Evolutionary conservation across 2,888 invertebrate species (phyloP).

Genomic region (Eulithis testata): DNA sequence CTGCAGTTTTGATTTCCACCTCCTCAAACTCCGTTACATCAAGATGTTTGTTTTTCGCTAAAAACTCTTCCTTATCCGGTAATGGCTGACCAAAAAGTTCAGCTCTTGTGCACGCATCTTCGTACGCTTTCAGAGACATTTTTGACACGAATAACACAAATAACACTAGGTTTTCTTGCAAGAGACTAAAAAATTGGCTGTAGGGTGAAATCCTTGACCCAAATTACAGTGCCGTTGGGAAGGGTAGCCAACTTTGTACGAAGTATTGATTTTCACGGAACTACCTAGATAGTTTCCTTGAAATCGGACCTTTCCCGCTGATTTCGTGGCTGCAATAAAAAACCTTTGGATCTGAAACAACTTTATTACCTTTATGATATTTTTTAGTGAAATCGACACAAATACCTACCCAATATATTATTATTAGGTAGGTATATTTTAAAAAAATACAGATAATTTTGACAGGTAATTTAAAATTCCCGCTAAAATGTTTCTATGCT

Average conservation of each 20-base stretch:
- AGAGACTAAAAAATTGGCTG: conserved; percentile 29
- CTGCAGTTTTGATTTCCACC: conserved; percentile 75
- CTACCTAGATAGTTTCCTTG: conserved; percentile 2
- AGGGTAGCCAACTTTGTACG: conserved; percentile 36
- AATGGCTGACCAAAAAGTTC: conserved; percentile 89
- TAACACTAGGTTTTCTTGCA: conserved; percentile 8
- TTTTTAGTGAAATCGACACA: too few species aligned
- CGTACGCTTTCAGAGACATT: conserved; percentile 88
- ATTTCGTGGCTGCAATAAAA: too few species aligned
- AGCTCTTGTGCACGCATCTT: conserved; percentile 91
- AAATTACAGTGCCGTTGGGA: conserved; percentile 33
- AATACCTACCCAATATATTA: too few species aligned
- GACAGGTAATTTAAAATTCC: background rate
- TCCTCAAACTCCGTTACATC: conserved; percentile 83
- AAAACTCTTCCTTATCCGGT: conserved; percentile 88
- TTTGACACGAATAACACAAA: conserved; percentile 34
- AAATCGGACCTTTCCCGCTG: background rate
- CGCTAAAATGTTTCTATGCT: background rate
- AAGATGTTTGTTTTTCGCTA: conserved; percentile 82
- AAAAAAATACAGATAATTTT: too few species aligned
- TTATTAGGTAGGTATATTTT: too few species aligned
- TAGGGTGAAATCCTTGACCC: conserved; percentile 49
- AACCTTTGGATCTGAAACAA: too few species aligned
- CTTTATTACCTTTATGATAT: too few species aligned
- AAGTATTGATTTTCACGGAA: conserved; percentile 49